These are phyloP conservation scores for Malurus cyaneus DNA, from an alignment of 2,113 vertebrate species.

Conservation along the genomic window DNA sequence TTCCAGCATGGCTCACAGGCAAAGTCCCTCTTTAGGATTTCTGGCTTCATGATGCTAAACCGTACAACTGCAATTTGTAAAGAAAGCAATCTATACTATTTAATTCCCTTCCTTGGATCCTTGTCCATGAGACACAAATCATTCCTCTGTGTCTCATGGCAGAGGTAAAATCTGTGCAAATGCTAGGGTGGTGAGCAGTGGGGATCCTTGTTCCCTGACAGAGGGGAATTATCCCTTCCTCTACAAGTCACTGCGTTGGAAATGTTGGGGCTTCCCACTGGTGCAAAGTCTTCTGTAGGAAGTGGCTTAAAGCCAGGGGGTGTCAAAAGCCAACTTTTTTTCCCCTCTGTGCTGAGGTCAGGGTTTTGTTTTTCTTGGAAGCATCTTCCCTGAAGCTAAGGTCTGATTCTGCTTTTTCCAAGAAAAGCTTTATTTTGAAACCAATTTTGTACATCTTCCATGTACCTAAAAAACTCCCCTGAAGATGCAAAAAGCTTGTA, in stretches of 20 bases:
- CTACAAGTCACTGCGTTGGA: background rate
- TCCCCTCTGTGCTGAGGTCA: background rate
- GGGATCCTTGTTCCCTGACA: fast-evolving
- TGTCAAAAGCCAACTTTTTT: background rate
- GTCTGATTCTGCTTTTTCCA: background rate
- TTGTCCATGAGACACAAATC: background rate
- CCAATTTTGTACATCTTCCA: background rate
- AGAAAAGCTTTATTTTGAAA: background rate
- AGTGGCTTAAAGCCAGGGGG: background rate
- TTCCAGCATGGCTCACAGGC: background rate
- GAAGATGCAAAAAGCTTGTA: background rate
- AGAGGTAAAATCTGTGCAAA: background rate
- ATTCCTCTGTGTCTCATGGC: fast-evolving
- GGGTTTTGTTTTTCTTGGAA: background rate
- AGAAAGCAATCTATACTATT: background rate
- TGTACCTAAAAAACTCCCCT: background rate
- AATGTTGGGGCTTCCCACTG: background rate
- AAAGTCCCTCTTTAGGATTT: background rate
- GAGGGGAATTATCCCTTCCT: background rate
- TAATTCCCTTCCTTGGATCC: background rate
- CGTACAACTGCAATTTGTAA: background rate
- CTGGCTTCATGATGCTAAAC: background rate
- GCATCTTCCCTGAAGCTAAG: background rate
- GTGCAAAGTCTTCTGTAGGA: background rate
- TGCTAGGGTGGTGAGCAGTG: fast-evolving